Evolutionary conservation across 2,113 vertebrate species (phyloP).

Genomic region (Paramormyrops kingsleyae): DNA sequence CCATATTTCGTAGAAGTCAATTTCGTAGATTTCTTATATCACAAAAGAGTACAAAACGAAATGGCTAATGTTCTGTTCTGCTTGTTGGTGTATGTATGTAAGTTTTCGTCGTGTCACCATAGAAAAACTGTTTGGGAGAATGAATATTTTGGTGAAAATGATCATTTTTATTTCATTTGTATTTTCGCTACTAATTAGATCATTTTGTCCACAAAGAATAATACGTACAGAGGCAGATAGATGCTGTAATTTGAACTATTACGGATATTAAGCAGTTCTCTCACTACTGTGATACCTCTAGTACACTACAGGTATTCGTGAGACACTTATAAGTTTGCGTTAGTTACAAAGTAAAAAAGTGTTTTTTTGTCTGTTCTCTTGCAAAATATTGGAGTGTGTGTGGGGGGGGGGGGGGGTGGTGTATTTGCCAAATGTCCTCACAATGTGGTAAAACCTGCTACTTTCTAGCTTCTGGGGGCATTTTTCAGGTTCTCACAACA

Average conservation of each 20-base stretch:
- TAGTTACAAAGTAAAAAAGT: neutral
- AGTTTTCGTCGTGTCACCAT: too few species aligned
- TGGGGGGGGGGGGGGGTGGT: neutral
- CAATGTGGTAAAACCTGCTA: neutral
- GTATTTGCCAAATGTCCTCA: neutral
- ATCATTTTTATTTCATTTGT: neutral
- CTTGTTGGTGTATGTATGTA: neutral
- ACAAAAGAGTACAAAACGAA: neutral
- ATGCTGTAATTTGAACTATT: neutral
- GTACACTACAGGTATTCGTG: neutral
- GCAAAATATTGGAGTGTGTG: neutral
- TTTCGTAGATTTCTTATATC: neutral
- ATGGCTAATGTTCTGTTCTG: neutral
- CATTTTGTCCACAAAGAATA: neutral
- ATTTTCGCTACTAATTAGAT: neutral
- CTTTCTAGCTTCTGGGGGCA: neutral
- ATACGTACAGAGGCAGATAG: neutral
- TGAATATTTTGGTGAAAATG: neutral
- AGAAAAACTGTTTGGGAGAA: neutral
- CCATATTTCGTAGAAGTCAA: neutral
- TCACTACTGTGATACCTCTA: neutral
- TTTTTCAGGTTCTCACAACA: neutral
- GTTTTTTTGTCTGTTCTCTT: neutral
- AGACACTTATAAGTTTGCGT: neutral
- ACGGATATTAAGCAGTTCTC: neutral